Conservation (phyloP, 2,113 vertebrate species). For the Noturus placidus region DNA sequence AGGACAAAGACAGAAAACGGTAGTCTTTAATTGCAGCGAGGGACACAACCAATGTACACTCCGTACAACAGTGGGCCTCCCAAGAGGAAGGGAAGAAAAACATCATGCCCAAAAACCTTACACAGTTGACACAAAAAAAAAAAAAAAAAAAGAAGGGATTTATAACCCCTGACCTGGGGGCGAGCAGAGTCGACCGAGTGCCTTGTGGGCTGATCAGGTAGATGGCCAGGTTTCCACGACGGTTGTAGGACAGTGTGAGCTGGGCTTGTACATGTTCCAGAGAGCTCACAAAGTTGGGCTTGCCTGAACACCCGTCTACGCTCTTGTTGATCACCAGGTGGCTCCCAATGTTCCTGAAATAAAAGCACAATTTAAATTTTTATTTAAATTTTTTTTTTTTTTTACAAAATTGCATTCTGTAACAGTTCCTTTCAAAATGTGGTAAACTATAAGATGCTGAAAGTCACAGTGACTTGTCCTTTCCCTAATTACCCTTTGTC, state of each 20-base stretch:
- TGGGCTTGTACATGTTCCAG: conserved; percentile 90
- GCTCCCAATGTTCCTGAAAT: conserved; percentile 86
- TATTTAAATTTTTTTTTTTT: no score
- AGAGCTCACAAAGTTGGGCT: conserved; percentile 78
- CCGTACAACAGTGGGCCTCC: not conserved
- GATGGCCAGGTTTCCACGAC: conserved; percentile 91
- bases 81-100: not conserved
- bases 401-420: not conserved
- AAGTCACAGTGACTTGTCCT: not conserved
- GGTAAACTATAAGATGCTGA: not conserved
- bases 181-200: conserved; percentile 91
- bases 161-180: conserved; percentile 76
- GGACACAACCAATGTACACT: not conserved
- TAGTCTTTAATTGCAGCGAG: not conserved
- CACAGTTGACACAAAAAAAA: no score
- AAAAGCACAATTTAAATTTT: not conserved
- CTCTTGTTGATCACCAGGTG: conserved; percentile 80
- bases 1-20: conserved; percentile 14
- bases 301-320: conserved; percentile 82
- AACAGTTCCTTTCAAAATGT: not conserved
- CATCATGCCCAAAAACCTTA: not conserved
- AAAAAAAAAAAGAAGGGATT: not conserved
- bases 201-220: conserved; percentile 90
- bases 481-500: not conserved
- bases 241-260: conserved; percentile 93